Percentiles rank a stretch among this genome's conserved stretches.
phyloP scores from a whole-genome alignment of 2,113 vertebrate genomes.

The Anolis carolinensis region DNA sequence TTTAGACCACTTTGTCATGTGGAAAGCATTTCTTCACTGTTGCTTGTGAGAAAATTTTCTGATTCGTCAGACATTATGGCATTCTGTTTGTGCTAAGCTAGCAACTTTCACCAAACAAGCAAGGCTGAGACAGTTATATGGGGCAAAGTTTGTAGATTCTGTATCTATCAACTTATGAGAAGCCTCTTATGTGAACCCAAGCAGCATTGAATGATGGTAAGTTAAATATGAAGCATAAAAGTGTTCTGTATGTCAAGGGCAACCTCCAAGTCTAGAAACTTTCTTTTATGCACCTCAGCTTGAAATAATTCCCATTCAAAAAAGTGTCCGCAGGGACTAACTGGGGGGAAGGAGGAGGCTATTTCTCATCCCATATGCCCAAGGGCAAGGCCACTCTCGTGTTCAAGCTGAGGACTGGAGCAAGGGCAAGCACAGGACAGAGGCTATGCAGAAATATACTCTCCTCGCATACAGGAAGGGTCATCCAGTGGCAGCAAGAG shows the following conservation, averaged over 20 bases:
- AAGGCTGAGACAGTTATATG: accelerated
- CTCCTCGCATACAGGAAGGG: neutral
- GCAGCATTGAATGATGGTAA: neutral
- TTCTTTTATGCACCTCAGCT: neutral
- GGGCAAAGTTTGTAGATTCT: neutral
- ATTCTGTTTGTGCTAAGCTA: neutral
- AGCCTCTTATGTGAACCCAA: neutral
- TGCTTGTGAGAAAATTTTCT: neutral
- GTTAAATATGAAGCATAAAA: neutral
- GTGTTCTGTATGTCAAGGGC: neutral
- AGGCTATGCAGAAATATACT: neutral
- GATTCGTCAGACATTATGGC: neutral
- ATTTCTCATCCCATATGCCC: neutral
- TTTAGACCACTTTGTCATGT: neutral
- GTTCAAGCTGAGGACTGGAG: accelerated
- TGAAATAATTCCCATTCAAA: neutral
- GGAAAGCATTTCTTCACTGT: neutral
- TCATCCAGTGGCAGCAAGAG: neutral
- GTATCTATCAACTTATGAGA: neutral
- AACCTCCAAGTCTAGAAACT: neutral
- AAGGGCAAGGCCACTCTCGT: neutral
- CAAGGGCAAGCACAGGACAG: accelerated
- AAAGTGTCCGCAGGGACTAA: neutral
- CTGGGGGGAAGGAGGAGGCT: neutral
- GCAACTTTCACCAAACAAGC: accelerated